These are phyloP conservation scores for Chloroceryle aenea DNA, from an alignment of 2,113 vertebrate genomes.

Conservation along the genomic window DNA sequence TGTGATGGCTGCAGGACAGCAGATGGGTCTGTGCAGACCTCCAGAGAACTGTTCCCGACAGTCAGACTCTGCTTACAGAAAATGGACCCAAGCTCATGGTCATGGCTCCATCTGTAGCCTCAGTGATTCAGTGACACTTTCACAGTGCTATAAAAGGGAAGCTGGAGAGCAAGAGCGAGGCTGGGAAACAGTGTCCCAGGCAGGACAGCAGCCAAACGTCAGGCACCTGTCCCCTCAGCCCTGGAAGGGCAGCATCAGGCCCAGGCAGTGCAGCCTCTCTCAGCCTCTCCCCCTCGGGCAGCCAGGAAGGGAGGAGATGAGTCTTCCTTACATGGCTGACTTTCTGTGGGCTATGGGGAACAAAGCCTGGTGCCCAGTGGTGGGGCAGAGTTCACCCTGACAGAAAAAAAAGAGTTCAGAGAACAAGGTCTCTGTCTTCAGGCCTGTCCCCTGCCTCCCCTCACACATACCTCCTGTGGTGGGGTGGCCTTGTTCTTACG, in stretches of 20 bases:
- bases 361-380: fast-evolving
- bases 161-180: neutral
- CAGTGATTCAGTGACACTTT: neutral
- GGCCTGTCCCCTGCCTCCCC: neutral
- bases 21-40: neutral
- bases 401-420: fast-evolving
- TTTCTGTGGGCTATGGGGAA: fast-evolving
- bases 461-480: fast-evolving
- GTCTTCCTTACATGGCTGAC: neutral
- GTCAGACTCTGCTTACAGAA: neutral
- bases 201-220: neutral
- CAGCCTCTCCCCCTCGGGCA: neutral
- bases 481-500: fast-evolving
- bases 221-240: neutral
- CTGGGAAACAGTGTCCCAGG: neutral
- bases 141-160: neutral
- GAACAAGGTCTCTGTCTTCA: fast-evolving
- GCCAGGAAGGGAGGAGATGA: fast-evolving
- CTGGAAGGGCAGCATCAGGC: neutral
- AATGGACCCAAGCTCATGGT: fast-evolving
- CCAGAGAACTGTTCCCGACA: fast-evolving
- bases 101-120: neutral
- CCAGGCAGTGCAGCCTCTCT: fast-evolving
- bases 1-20: neutral
- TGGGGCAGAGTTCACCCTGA: neutral